These are phyloP conservation scores for Cristatella mucedo DNA, from an alignment of 2,888 invertebrate genomes.

Conservation along the genomic window DNA sequence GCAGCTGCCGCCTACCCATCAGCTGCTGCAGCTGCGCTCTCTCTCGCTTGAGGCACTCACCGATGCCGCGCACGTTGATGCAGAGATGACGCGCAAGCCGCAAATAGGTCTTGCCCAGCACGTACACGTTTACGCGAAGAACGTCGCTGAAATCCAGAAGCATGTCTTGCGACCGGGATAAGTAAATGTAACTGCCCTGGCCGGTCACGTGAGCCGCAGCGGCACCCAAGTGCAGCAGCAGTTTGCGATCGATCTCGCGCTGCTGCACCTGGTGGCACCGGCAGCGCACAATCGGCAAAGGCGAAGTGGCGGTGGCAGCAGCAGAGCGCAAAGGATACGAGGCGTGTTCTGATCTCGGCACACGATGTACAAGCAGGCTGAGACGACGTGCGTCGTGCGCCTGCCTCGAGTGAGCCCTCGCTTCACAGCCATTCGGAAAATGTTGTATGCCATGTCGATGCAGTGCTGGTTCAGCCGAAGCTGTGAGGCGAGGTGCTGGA, in stretches of 20 bases:
- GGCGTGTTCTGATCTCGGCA: conserved; percentile 85
- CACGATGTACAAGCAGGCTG: conserved; percentile 92
- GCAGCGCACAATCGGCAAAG: no score
- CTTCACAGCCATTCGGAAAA: conserved; percentile 40
- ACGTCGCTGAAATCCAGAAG: conserved; percentile 93
- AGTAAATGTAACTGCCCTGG: no score
- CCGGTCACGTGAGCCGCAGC: no score
- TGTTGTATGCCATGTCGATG: conserved; percentile 63
- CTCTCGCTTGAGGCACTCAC: no score
- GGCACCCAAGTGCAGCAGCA: no score
- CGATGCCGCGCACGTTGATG: conserved; percentile 45
- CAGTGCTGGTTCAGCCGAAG: conserved; percentile 72
- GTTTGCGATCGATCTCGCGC: no score
- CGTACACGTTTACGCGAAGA: conserved; percentile 77
- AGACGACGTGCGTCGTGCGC: conserved; percentile 72
- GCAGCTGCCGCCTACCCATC: no score
- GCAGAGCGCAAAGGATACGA: conserved; percentile 61
- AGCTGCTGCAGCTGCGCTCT: no score
- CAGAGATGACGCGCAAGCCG: conserved; percentile 71
- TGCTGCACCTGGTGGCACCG: no score
- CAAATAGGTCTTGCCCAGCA: conserved; percentile 78
- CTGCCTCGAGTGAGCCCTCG: conserved; percentile 62
- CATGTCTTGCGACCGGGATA: conserved; percentile 62
- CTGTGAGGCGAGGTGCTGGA: conserved; percentile 68
- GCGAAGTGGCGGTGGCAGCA: no score